Base-by-base conservation (phyloP, 2,797 vertebrate species). In the Halcyon chelicuti region DNA sequence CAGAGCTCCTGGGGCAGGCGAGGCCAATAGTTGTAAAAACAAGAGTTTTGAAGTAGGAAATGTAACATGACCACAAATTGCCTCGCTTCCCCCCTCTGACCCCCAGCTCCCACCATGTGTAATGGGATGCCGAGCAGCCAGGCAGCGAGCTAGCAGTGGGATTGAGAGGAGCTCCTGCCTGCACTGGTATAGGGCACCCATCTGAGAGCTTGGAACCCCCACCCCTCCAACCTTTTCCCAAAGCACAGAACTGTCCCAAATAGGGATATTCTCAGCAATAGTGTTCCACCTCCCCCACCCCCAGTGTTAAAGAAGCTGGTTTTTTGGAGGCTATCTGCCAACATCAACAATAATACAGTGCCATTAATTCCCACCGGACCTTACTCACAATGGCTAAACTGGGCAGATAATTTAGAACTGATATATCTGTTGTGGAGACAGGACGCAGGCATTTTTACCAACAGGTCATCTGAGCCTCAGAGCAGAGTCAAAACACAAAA, bases 11-110 rank as follows among this genome's bases (percentile, higher is more conserved):
- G 57, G 78, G 83, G 68, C 57, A 77, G 83, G 73, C 83, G 20
- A 96, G 94, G 86, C 84, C 92, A 88, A 74, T 73, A 76, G 84
- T 91, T 94, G 77, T 95, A 94, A 76, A 97, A 95, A 92, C 92
- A 96, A 96, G 65, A 82, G 72, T 73, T 83, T 88, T 66, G 80
- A 87, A 97, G 95, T 94, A 96, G 97, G 95, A 94, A 97, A 68
- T 86, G 92, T 83, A 91, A 74, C 51, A 55, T 39, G 66, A 57
- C 61, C 86, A 76, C 88, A 81, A 67, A 93, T 16, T 29, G 61
- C 60, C 86, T 90, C 1, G 0, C 66, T 51, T 85, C 23, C 63
- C 81, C 0, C 0, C 49, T 54, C 81, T 5, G 3, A 51, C 47
- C 42, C 23, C 16, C 9, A 2, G 20, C 49, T 78, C 47, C 44